A percentile compares a stretch with the other conserved stretches of the same genome.
These are phyloP conservation scores for Riparia riparia DNA, from an alignment of 2,113 vertebrate species.

Conservation along the genomic window DNA sequence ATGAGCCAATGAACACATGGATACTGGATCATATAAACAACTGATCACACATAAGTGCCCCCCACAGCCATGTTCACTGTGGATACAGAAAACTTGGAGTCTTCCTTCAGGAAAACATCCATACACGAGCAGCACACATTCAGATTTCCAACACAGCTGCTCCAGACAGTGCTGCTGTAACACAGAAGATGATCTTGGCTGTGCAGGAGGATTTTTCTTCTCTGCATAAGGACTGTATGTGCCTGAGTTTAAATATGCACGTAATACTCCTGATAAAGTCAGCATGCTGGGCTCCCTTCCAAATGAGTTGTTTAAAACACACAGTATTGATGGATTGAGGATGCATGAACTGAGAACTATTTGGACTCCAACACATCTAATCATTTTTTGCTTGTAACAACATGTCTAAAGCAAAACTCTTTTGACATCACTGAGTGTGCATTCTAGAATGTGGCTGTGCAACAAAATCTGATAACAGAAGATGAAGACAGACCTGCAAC, in stretches of 20 bases:
- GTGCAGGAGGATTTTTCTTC: background rate
- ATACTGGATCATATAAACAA: background rate
- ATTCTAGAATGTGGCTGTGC: background rate
- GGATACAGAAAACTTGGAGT: background rate
- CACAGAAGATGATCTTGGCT: background rate
- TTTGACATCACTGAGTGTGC: background rate
- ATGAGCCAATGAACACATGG: background rate
- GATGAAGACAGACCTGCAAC: background rate
- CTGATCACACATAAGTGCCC: rapidly evolving
- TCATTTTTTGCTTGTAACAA: background rate
- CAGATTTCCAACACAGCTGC: background rate
- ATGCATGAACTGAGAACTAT: conserved; percentile 18
- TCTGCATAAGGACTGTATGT: conserved; percentile 27
- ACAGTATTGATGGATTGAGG: conserved; percentile 10
- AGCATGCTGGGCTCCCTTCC: conserved; percentile 27
- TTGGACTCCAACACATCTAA: background rate
- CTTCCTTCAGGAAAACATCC: background rate
- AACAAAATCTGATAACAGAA: background rate
- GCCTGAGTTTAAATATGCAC: conserved; percentile 18
- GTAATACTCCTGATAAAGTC: conserved; percentile 46
- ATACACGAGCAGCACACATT: background rate
- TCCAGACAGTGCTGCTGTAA: background rate
- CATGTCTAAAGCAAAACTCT: background rate
- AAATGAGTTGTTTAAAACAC: conserved; percentile 31
- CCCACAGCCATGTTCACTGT: background rate